phyloP scores from a whole-genome alignment of 2,888 invertebrate genomes.

The Liopterus haemorrhoidalis region DNA sequence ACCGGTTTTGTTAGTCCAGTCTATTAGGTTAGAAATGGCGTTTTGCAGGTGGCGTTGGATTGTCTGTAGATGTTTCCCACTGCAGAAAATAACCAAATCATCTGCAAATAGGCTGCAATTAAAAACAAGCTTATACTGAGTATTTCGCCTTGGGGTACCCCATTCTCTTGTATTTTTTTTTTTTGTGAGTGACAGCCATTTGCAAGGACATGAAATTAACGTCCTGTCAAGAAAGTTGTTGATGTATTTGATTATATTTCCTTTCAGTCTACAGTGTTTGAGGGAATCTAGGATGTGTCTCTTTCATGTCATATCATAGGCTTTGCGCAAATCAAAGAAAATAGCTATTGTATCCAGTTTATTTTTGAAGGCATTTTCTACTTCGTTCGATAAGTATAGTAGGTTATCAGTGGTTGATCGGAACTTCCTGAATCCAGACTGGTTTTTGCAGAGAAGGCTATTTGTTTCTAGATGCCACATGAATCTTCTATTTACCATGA shows the following conservation, averaged over 20 bases:
- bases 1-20: conserved; percentile 9
- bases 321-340: conserved; percentile 11
- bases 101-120: conserved; percentile 24
- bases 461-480: background rate
- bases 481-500: conserved; percentile 9
- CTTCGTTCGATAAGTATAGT: background rate
- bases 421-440: background rate
- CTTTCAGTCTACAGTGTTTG: conserved; percentile 1
- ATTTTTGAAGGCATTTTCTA: background rate
- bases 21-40: conserved; percentile 11
- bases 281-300: background rate
- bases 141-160: conserved; percentile 23
- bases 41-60: conserved; percentile 15
- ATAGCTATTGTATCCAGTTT: conserved; percentile 3
- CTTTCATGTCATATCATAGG: conserved; percentile 9
- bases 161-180: conserved; percentile 16
- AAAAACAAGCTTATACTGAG: conserved; percentile 24
- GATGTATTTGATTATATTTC: background rate
- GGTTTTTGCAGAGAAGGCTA: background rate
- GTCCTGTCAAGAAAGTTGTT: conserved; percentile 1
- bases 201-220: background rate
- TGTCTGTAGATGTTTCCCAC: conserved; percentile 15
- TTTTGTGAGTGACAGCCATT: background rate
- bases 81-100: conserved; percentile 19
- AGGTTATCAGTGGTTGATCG: conserved; percentile 1